Conservation (phyloP, 1,140 invertebrate genomes). For the Leptopilina boulardi region DNA sequence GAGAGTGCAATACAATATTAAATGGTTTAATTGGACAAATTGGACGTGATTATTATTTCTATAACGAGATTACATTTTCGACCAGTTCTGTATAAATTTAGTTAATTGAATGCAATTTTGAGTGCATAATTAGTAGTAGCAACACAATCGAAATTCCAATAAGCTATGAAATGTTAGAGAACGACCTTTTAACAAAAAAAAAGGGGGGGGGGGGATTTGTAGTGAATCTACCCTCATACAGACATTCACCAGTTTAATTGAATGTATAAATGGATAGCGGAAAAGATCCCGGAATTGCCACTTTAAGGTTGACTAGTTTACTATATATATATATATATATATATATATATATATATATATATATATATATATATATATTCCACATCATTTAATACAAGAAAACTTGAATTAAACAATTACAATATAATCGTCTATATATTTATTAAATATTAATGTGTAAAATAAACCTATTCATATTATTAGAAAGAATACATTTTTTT, state of each 20-base stretch:
- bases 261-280: slow-evolving; percentile 17
- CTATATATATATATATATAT: neutral
- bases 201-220: neutral
- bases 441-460: too few relatives aligned
- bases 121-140: slow-evolving; percentile 5
- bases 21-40: neutral
- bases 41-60: slow-evolving; percentile 20
- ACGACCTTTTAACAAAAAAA: slow-evolving; percentile 14
- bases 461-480: too few relatives aligned
- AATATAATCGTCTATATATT: too few relatives aligned
- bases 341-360: neutral
- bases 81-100: slow-evolving; percentile 10
- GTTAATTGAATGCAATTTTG: neutral
- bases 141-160: slow-evolving; percentile 17
- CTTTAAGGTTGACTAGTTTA: slow-evolving; percentile 6
- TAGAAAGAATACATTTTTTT: too few relatives aligned
- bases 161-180: slow-evolving; percentile 15
- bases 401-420: too few relatives aligned
- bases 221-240: slow-evolving; percentile 5
- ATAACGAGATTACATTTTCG: slow-evolving; percentile 1
- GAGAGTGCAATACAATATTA: neutral
- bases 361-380: neutral
- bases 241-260: slow-evolving; percentile 11
- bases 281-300: neutral
- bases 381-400: neutral